Percentiles rank a stretch among this genome's conserved stretches.
Evolutionary conservation across 2,888 invertebrate genomes (phyloP).

Genomic region (Dastarcus helophoroides): DNA sequence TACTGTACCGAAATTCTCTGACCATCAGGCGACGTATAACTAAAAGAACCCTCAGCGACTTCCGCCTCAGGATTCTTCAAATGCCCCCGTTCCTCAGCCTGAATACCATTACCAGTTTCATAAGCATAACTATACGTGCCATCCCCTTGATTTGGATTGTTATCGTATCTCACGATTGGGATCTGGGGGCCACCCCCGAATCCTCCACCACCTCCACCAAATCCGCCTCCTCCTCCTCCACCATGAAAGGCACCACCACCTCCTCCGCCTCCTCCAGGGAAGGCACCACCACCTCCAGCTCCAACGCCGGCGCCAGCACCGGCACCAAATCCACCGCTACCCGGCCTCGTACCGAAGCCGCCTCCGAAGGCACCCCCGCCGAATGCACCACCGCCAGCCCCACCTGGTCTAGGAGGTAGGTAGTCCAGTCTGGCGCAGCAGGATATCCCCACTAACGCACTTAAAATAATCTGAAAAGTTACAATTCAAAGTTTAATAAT

Average conservation of each 20-base stretch:
- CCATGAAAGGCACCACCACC: constrained; percentile 8
- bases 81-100: constrained; percentile 40
- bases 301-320: constrained; percentile 7
- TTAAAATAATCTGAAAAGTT: constrained; percentile 38
- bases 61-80: constrained; percentile 38
- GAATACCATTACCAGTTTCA: no score
- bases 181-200: constrained; percentile 22
- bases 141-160: constrained; percentile 28
- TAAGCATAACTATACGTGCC: constrained; percentile 31
- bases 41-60: constrained; percentile 42
- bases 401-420: constrained; percentile 43
- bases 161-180: constrained; percentile 26
- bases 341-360: constrained; percentile 7
- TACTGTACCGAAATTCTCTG: constrained; percentile 42
- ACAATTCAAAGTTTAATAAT: no score
- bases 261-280: constrained; percentile 6
- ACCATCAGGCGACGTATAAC: constrained; percentile 48
- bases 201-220: no score
- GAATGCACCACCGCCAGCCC: constrained; percentile 35
- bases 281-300: constrained; percentile 13
- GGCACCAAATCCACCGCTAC: constrained; percentile 5
- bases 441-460: constrained; percentile 33
- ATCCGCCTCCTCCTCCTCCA: no score
- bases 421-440: constrained; percentile 46
- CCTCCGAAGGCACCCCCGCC: constrained; percentile 17